phyloP scores from a whole-genome alignment of 2,888 invertebrate species.

The Drosophila lacicola region DNA sequence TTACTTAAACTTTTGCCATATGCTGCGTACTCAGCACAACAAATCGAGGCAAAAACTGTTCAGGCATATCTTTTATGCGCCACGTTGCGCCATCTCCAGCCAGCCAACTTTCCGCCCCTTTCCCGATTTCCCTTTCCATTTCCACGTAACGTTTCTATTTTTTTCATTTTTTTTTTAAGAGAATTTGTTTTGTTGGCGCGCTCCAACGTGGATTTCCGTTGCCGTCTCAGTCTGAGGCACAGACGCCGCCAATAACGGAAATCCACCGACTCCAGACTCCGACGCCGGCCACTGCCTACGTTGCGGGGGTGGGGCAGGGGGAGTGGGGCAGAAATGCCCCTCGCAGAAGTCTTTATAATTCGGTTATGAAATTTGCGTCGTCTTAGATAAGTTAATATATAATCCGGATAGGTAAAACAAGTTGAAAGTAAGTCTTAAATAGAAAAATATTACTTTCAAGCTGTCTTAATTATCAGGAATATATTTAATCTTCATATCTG shows the following conservation, averaged over 20 bases:
- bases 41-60: constrained; percentile 51
- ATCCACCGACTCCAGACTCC: constrained; percentile 69
- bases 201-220: constrained; percentile 68
- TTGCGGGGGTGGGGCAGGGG: background rate
- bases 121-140: constrained; percentile 24
- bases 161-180: constrained; percentile 4
- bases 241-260: constrained; percentile 66
- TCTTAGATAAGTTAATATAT: background rate
- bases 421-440: too few relatives aligned
- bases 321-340: background rate
- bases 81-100: constrained; percentile 43
- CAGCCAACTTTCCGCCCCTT: background rate
- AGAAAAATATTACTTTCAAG: too few relatives aligned
- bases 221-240: constrained; percentile 68
- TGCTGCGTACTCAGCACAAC: constrained; percentile 69
- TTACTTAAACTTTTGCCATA: constrained; percentile 78
- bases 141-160: constrained; percentile 6
- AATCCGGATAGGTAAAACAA: too few relatives aligned
- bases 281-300: constrained; percentile 61
- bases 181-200: constrained; percentile 60
- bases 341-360: background rate
- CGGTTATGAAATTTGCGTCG: background rate
- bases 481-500: too few relatives aligned
- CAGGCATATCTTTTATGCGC: constrained; percentile 65
- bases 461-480: too few relatives aligned